Evolutionary conservation across 1,140 invertebrate genomes (phyloP).

Genomic region (Aphelinus certus): DNA sequence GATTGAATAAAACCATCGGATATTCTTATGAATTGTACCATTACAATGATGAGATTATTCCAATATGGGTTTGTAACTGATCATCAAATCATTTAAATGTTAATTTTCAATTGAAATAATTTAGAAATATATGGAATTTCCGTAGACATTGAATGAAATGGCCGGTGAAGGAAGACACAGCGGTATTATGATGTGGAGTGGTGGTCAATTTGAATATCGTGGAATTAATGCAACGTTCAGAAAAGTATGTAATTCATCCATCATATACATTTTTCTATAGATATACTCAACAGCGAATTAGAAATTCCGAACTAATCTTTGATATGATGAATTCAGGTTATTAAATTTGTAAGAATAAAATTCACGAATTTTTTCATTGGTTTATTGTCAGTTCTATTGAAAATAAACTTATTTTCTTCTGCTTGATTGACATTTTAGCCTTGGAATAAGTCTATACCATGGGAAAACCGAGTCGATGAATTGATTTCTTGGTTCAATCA

Average conservation of each 20-base stretch:
- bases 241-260: constrained; percentile 35
- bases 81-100: too few species aligned
- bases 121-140: constrained; percentile 29
- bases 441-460: constrained; percentile 65
- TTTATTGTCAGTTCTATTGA: too few species aligned
- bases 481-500: constrained; percentile 75
- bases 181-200: constrained; percentile 74
- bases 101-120: neutral
- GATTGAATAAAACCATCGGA: constrained; percentile 60
- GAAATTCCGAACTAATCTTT: too few species aligned
- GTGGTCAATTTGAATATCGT: constrained; percentile 64
- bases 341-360: too few species aligned
- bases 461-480: constrained; percentile 68
- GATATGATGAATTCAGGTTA: too few species aligned
- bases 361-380: too few species aligned
- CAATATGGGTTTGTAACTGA: constrained; percentile 69
- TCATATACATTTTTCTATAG: too few species aligned
- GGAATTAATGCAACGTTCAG: constrained; percentile 57
- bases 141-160: constrained; percentile 69
- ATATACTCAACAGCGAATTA: too few species aligned
- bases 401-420: too few species aligned
- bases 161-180: constrained; percentile 62
- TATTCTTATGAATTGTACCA: constrained; percentile 66
- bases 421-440: constrained; percentile 53
- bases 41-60: constrained; percentile 66